Percentiles rank a stretch among this genome's conserved stretches.
These are phyloP conservation scores for Etheostoma cragini DNA, from an alignment of 2,113 vertebrate genomes.

Conservation along the genomic window DNA sequence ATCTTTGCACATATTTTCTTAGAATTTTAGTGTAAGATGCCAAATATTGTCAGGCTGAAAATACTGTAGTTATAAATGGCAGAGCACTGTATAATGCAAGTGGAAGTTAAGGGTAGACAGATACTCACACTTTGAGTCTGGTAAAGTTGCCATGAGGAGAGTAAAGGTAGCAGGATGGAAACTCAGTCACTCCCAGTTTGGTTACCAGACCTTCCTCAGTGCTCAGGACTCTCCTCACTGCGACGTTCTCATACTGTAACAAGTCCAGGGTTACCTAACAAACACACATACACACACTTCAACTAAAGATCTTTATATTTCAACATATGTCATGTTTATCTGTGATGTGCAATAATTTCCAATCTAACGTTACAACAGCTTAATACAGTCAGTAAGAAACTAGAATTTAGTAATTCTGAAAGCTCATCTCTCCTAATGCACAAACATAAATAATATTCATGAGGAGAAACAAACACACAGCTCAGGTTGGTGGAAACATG, in stretches of 20 bases:
- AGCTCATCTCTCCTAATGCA: background rate
- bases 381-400: background rate
- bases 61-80: background rate
- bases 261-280: constrained; percentile 91
- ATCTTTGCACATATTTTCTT: background rate
- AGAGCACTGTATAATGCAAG: background rate
- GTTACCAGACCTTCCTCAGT: constrained; percentile 82
- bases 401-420: background rate
- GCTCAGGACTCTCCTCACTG: constrained; percentile 88
- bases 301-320: background rate
- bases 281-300: background rate
- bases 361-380: too few relatives aligned
- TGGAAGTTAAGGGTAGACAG: background rate
- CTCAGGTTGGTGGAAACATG: background rate
- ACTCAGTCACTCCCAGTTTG: constrained; percentile 84
- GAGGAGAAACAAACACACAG: background rate
- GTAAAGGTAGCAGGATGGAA: constrained; percentile 91
- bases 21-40: background rate
- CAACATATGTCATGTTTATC: background rate
- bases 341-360: background rate
- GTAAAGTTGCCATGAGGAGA: constrained; percentile 82
- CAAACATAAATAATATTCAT: background rate
- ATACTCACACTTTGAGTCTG: constrained; percentile 88
- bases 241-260: constrained; percentile 89
- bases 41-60: background rate